These are phyloP conservation scores for Margarornis squamiger DNA, from an alignment of 2,797 vertebrate species.

Conservation along the genomic window DNA sequence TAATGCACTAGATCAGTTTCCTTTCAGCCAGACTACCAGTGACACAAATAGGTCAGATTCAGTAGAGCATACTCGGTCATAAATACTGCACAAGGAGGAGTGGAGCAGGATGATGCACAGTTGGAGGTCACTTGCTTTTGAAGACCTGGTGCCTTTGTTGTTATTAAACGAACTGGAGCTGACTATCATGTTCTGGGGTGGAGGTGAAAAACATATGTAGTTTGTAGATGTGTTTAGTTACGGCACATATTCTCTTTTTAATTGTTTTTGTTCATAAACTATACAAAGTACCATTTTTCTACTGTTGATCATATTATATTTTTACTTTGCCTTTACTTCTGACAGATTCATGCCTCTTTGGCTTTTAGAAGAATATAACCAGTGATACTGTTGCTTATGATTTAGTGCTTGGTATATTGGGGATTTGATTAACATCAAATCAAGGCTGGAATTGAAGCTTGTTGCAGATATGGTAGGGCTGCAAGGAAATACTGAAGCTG, in stretches of 20 bases:
- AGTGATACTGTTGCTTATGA: not conserved
- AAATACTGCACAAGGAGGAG: not conserved
- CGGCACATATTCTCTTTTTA: not conserved
- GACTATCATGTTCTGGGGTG: not conserved
- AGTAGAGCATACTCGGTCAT: not conserved
- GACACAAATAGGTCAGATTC: not conserved
- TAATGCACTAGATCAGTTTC: not conserved
- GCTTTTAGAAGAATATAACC: not conserved
- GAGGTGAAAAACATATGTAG: not conserved
- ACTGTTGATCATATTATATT: not conserved
- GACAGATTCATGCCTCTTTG: not conserved
- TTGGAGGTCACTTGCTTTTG: not conserved
- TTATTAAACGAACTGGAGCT: not conserved
- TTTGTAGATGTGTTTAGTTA: not conserved
- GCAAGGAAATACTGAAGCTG: not conserved
- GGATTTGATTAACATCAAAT: not conserved
- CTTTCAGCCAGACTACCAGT: not conserved
- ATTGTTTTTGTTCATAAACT: not conserved
- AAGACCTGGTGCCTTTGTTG: not conserved
- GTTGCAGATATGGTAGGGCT: not conserved
- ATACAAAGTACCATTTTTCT: not conserved
- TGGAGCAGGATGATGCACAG: not conserved
- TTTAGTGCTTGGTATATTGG: not conserved
- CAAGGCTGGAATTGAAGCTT: not conserved
- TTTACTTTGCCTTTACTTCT: not conserved